These are phyloP conservation scores for Ceratina japonica DNA, from an alignment of 1,140 invertebrate species.

Conservation along the genomic window DNA sequence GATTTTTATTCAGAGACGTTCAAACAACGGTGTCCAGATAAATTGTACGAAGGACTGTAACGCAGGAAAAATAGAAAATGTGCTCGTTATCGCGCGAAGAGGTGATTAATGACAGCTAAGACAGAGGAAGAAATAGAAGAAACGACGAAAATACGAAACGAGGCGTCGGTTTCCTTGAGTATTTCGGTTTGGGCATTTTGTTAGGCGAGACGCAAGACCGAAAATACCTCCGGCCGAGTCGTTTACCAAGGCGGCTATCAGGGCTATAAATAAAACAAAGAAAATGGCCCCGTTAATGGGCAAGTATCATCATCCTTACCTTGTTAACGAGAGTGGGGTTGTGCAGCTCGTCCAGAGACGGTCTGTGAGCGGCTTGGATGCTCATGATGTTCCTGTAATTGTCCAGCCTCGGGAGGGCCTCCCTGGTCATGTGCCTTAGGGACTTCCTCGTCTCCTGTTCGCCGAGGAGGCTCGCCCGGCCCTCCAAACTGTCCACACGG, in stretches of 20 bases:
- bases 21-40: no score
- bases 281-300: conserved; percentile 37
- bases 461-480: conserved; percentile 74
- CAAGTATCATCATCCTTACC: conserved; percentile 79
- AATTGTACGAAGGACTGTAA: no score
- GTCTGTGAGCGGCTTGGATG: conserved; percentile 92
- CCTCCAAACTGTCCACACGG: conserved; percentile 79
- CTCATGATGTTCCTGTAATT: conserved; percentile 97
- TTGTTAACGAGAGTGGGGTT: conserved; percentile 89
- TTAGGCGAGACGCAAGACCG: background rate
- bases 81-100: no score
- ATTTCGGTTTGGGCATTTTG: background rate
- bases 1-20: background rate
- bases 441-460: conserved; percentile 77
- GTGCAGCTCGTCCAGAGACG: conserved; percentile 95
- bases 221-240: background rate
- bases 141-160: background rate
- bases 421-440: conserved; percentile 91
- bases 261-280: conserved; percentile 33
- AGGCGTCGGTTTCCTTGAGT: no score
- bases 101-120: no score
- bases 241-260: conserved; percentile 27
- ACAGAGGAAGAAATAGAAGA: background rate
- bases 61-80: no score
- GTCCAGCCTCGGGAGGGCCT: conserved; percentile 93